Conservation (phyloP, 2,113 vertebrate species). For the Sander vitreus region DNA sequence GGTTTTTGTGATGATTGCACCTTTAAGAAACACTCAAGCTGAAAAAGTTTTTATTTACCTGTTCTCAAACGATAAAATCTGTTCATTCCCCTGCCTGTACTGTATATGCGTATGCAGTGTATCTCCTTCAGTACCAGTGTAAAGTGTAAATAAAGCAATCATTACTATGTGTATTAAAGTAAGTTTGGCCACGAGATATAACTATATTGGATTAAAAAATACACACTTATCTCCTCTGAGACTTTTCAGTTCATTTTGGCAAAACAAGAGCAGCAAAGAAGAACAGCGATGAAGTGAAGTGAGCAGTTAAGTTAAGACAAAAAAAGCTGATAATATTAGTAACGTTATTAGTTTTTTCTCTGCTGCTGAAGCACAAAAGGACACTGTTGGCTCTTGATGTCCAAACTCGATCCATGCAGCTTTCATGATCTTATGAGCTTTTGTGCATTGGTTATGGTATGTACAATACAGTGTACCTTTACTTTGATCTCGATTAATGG, state of each 20-base stretch:
- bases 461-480: constrained; percentile 43
- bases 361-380: constrained; percentile 52
- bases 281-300: constrained; percentile 68
- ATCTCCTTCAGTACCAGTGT: constrained; percentile 10
- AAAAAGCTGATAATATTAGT: constrained; percentile 53
- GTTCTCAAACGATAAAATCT: not conserved
- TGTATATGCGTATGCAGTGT: not conserved
- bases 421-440: constrained; percentile 50
- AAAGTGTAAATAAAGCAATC: constrained; percentile 50
- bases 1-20: not conserved
- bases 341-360: constrained; percentile 46
- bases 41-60: constrained; percentile 12
- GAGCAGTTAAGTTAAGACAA: constrained; percentile 70
- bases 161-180: constrained; percentile 56
- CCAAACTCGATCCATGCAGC: constrained; percentile 58
- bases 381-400: constrained; percentile 59
- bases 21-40: constrained; percentile 23
- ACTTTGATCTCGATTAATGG: constrained; percentile 56
- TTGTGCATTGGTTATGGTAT: constrained; percentile 52
- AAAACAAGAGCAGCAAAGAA: constrained; percentile 66
- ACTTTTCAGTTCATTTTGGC: constrained; percentile 76
- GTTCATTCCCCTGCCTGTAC: constrained; percentile 3
- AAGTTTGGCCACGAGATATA: constrained; percentile 62
- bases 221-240: constrained; percentile 70
- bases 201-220: constrained; percentile 64